phyloP scores from a whole-genome alignment of 2,797 vertebrate species.

The Kryptolebias ocellatus region DNA sequence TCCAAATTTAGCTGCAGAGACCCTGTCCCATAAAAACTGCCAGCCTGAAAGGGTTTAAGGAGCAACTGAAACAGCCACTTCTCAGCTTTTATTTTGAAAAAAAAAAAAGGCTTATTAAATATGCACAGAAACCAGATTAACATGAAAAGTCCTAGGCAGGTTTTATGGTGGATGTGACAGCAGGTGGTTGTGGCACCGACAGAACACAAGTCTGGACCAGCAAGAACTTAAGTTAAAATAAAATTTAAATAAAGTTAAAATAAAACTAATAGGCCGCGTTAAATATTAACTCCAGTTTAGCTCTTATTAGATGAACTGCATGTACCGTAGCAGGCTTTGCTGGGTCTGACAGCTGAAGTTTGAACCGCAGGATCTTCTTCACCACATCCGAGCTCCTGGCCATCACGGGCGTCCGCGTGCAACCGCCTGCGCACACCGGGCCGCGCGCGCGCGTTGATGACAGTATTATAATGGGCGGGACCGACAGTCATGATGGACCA shows the following conservation, averaged over 20 bases:
- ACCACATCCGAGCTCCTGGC: slow-evolving; percentile 61
- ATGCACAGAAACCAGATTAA: too few species aligned
- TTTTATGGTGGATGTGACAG: too few species aligned
- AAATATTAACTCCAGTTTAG: not conserved
- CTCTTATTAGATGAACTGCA: not conserved
- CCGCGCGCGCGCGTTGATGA: slow-evolving; percentile 50
- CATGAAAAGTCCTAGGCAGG: too few species aligned
- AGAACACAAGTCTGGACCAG: too few species aligned
- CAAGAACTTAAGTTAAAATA: too few species aligned
- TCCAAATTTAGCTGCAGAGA: slow-evolving; percentile 66
- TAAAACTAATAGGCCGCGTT: too few species aligned
- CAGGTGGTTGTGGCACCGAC: too few species aligned
- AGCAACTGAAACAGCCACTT: slow-evolving; percentile 6
- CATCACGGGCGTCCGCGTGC: slow-evolving; percentile 73
- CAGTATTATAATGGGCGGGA: slow-evolving; percentile 73
- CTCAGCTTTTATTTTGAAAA: not conserved
- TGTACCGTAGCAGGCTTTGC: slow-evolving; percentile 78
- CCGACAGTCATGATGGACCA: not conserved
- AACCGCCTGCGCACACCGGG: slow-evolving; percentile 50
- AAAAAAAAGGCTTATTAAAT: too few species aligned
- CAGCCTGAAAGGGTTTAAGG: slow-evolving; percentile 3
- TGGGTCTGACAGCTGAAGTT: slow-evolving; percentile 72
- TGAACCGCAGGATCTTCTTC: slow-evolving; percentile 74
- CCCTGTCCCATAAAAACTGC: slow-evolving; percentile 42
- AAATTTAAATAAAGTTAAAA: too few species aligned